Evolutionary conservation across 2,113 vertebrate genomes (phyloP).

Genomic region (Naja naja): DNA sequence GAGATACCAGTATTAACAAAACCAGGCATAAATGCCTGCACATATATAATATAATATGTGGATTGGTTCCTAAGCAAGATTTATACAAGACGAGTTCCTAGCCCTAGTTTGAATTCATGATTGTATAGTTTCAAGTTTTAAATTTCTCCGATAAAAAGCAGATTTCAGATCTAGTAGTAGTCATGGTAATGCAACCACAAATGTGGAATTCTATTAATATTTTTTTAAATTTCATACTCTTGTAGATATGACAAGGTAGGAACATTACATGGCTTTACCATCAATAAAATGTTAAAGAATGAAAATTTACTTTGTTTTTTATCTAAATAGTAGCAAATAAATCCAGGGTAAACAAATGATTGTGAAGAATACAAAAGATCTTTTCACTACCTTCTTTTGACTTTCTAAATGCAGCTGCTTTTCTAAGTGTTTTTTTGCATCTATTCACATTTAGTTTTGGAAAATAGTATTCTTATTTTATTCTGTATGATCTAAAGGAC

Average conservation of each 20-base stretch:
- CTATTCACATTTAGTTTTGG: background rate
- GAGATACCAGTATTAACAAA: background rate
- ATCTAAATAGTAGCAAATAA: slow-evolving; percentile 26
- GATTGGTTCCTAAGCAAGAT: background rate
- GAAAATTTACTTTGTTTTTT: background rate
- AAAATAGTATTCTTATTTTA: background rate
- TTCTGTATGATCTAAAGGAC: background rate
- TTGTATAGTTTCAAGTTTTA: background rate
- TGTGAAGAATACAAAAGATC: slow-evolving; percentile 30
- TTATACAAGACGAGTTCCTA: background rate
- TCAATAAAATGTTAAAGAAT: background rate
- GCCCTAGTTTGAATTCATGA: background rate
- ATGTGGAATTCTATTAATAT: background rate
- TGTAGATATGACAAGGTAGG: background rate
- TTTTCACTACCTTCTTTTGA: slow-evolving; percentile 41
- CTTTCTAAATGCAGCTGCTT: background rate
- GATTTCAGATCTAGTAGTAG: background rate
- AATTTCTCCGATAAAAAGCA: background rate
- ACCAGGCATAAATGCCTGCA: background rate
- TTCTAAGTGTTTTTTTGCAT: background rate
- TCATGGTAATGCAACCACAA: background rate
- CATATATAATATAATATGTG: background rate
- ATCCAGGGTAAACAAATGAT: slow-evolving; percentile 41
- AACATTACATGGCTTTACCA: background rate
- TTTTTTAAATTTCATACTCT: slow-evolving; percentile 13